A percentile compares a stretch with the other conserved stretches of the same genome.
Conservation (phyloP, 2,888 invertebrate species). For the Troides helena region DNA sequence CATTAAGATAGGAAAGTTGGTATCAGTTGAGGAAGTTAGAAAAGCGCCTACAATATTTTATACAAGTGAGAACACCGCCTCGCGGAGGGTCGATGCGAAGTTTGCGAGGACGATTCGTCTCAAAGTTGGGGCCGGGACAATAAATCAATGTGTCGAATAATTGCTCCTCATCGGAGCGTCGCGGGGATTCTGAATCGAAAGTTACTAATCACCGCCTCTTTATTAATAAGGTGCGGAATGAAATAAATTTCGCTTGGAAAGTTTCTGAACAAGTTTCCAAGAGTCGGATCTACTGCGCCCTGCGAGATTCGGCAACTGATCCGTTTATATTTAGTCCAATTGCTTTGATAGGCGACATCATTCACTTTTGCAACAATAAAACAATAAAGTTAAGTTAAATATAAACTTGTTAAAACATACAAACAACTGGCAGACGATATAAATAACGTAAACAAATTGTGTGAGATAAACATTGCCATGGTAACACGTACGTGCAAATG, state of each 20-base stretch:
- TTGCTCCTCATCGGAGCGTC: conserved; percentile 45
- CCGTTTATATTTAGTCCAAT: too few species aligned
- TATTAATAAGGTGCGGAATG: conserved; percentile 69
- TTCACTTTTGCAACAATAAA: too few species aligned
- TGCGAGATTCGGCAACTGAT: too few species aligned
- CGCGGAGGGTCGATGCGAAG: conserved; percentile 47
- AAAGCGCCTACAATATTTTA: conserved; percentile 39
- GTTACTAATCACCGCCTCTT: conserved; percentile 76
- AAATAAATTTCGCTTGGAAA: conserved; percentile 53
- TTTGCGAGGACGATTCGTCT: conserved; percentile 50
- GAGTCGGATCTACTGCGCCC: conserved; percentile 38
- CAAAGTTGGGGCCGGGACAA: conserved; percentile 54
- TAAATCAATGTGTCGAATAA: conserved; percentile 79
- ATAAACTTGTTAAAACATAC: background rate
- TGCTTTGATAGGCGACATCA: too few species aligned
- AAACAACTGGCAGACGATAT: background rate
- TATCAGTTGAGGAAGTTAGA: conserved; percentile 60
- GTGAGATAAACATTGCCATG: conserved; percentile 14
- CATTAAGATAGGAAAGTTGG: conserved; percentile 48
- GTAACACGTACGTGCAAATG: conserved; percentile 15
- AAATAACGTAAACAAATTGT: conserved; percentile 3
- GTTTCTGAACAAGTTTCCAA: conserved; percentile 47
- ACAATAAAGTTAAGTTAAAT: conserved; percentile 11
- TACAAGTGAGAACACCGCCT: conserved; percentile 38
- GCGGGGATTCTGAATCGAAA: conserved; percentile 40